Evolutionary conservation across 2,888 invertebrate genomes (phyloP), one percentile per base, ranked within the genome.

Genomic region (Drosophila tanythrix): DNA sequence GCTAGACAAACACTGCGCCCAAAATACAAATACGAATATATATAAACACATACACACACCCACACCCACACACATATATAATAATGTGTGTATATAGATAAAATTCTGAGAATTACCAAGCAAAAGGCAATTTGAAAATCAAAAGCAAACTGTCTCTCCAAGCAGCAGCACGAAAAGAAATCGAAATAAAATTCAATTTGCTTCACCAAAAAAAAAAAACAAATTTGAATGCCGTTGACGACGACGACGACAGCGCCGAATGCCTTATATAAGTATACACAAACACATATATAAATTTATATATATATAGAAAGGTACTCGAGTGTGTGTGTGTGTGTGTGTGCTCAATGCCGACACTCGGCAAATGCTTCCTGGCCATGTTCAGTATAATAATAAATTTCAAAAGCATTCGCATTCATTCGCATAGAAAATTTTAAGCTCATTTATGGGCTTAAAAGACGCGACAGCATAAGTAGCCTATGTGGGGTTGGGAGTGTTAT

Each of bases 391-490:
- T 90, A 91, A 90, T 91, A 91, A 90, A 90, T 90, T 89, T 89
- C 84, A 81, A 82, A 88, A 85, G 89, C 90, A 90, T 90, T 90
- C 88, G 71, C 84, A 91, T 90, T 90, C 91, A 90, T 78, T 90
- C 90, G 81, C 89, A 91, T 90, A 90, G 92, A 92, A 91, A 91
- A 92, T 92, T 90, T 82, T 92, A 91, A 92, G 91, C 92, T 89
- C 91, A 89, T 91, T 91, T 91, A 90, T 91, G 87, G 90, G 92
- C 92, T 92, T 91, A 92, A 86, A 83, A 81, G 79, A 74, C 68
- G 69, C 69, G 74, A 65, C 63, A 66, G 43, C n/a, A 25, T 29
- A 7, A 58, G 51, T 38, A 36, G 25, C 31, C 18, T 8, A 15
- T n/a, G 13, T 6, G n/a, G 15, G 50, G 11, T 5, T 15, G 50